These are phyloP conservation scores for Mesorhabditis sp. DNA, from an alignment of 2,888 invertebrate genomes.

Conservation along the genomic window DNA sequence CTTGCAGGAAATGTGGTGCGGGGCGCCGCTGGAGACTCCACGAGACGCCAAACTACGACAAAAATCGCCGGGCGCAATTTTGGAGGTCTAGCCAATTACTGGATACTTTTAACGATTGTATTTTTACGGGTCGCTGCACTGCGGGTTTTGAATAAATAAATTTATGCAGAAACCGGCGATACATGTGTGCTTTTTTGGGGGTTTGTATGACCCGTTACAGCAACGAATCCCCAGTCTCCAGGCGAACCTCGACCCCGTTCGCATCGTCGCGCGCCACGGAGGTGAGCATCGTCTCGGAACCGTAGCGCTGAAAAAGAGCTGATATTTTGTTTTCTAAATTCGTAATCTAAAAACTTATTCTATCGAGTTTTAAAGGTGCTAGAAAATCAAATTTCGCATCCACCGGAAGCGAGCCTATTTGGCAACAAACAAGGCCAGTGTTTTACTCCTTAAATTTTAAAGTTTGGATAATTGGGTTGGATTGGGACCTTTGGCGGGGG, in stretches of 20 bases:
- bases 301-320: neutral
- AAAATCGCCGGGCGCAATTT: neutral
- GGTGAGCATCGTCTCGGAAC: neutral
- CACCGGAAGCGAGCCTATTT: too few relatives aligned
- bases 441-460: too few relatives aligned
- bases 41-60: neutral
- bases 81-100: neutral
- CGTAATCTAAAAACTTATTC: too few relatives aligned
- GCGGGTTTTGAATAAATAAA: neutral
- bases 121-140: neutral
- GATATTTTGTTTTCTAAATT: too few relatives aligned
- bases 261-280: neutral
- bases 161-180: neutral
- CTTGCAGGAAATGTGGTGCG: constrained; percentile 3
- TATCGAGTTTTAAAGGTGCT: too few relatives aligned
- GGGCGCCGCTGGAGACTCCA: neutral
- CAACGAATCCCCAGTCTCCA: constrained; percentile 2
- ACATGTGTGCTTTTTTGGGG: too few relatives aligned
- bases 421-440: too few relatives aligned
- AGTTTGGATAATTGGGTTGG: too few relatives aligned
- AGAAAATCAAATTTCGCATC: too few relatives aligned
- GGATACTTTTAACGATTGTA: neutral
- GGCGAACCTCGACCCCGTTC: neutral
- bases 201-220: neutral
- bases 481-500: too few relatives aligned